Percentiles rank a stretch among this genome's conserved stretches.
Conservation (phyloP, 2,113 vertebrate genomes). For the Percina caprodes region DNA sequence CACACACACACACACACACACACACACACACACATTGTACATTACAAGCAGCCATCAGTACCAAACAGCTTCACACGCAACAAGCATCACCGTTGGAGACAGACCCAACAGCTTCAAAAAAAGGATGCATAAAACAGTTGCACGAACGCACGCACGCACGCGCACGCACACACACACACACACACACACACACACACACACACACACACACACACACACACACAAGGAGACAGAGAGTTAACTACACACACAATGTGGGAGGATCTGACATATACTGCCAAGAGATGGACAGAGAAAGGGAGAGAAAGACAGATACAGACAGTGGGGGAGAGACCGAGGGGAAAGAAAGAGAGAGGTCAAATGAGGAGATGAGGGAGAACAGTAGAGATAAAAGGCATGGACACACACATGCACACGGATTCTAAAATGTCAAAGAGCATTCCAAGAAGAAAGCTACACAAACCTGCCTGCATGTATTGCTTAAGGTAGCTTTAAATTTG, state of each 20-base stretch:
- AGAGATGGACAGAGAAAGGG: conserved; percentile 14
- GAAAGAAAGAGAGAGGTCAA: conserved; percentile 53
- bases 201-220: background rate
- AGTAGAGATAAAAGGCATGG: conserved; percentile 13
- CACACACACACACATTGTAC: conserved; percentile 32
- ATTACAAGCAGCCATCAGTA: conserved; percentile 47
- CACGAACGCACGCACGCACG: background rate
- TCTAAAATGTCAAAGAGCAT: conserved; percentile 19
- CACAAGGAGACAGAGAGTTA: conserved; percentile 18
- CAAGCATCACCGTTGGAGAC: conserved; percentile 37
- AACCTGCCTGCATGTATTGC: background rate
- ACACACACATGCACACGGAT: conserved; percentile 6
- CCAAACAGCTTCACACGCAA: conserved; percentile 51
- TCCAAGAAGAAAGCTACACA: background rate
- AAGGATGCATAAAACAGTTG: conserved; percentile 41
- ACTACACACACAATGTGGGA: conserved; percentile 39
- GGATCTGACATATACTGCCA: conserved; percentile 43
- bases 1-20: conserved; percentile 9
- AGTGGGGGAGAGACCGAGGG: background rate
- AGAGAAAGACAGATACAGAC: conserved; percentile 14
- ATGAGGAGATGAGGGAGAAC: conserved; percentile 51
- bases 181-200: conserved; percentile 12
- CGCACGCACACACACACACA: conserved; percentile 19
- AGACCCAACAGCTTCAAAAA: conserved; percentile 51
- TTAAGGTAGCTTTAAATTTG: background rate